These are phyloP conservation scores for Drosophila buzzatii DNA, from an alignment of 2,888 invertebrate species.

Conservation along the genomic window DNA sequence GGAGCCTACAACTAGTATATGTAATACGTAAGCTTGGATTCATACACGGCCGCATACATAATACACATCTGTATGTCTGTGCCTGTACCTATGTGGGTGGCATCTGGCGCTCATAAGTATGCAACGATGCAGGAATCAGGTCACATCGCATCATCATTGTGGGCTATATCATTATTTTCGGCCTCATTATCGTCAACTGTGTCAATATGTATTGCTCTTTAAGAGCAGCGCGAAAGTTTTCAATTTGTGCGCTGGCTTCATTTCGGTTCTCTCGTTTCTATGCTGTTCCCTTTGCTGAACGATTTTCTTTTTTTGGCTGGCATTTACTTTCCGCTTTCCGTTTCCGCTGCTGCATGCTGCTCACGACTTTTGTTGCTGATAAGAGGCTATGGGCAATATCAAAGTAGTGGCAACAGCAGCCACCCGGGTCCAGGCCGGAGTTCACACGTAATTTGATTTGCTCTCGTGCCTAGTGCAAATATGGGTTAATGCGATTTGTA, in stretches of 20 bases:
- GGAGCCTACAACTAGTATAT: background rate
- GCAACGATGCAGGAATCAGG: slow-evolving; percentile 45
- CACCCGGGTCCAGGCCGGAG: background rate
- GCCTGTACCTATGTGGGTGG: background rate
- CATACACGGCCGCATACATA: slow-evolving; percentile 11
- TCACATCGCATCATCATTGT: slow-evolving; percentile 16
- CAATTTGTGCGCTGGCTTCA: slow-evolving; percentile 37
- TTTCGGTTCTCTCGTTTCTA: background rate
- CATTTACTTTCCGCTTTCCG: slow-evolving; percentile 75
- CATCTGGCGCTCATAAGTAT: slow-evolving; percentile 70
- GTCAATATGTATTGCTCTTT: slow-evolving; percentile 28
- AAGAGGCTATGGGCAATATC: slow-evolving; percentile 38
- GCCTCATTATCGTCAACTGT: slow-evolving; percentile 3
- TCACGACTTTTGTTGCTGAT: slow-evolving; percentile 72
- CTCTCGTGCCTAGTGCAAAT: slow-evolving; percentile 70
- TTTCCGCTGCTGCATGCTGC: slow-evolving; percentile 73
- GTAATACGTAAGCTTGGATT: background rate
- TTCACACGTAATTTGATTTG: slow-evolving; percentile 72
- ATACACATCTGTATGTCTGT: background rate
- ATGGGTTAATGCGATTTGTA: slow-evolving; percentile 81
- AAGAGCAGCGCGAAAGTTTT: slow-evolving; percentile 48
- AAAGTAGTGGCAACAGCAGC: slow-evolving; percentile 16
- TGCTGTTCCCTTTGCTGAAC: background rate
- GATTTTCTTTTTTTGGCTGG: slow-evolving; percentile 45
- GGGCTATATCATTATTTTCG: slow-evolving; percentile 11